Conservation (phyloP, 2,113 vertebrate species). For the Anser brachyrhynchus region DNA sequence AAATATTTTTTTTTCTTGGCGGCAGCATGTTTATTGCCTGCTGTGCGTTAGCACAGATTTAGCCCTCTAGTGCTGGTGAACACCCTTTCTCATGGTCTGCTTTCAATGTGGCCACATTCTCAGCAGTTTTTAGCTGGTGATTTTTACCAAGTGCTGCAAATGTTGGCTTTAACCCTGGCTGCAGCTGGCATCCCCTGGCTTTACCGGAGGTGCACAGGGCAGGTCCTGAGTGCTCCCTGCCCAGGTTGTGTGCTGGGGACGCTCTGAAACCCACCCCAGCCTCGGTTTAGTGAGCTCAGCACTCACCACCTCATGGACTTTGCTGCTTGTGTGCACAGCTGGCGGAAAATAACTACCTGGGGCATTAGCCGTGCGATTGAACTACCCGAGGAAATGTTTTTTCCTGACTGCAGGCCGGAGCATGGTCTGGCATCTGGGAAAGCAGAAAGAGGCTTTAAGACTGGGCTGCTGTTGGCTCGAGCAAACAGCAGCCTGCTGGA, state of each 20-base stretch:
- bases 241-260: fast-evolving
- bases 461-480: neutral
- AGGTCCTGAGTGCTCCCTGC: too few species aligned
- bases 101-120: neutral
- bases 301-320: neutral
- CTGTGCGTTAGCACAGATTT: neutral
- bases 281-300: neutral
- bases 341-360: neutral
- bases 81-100: neutral
- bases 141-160: neutral
- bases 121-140: fast-evolving
- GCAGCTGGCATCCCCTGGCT: neutral
- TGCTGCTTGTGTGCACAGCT: neutral
- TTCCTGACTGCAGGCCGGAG: neutral
- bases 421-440: neutral
- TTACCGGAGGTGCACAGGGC: neutral
- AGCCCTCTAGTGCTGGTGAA: neutral
- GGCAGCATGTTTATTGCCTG: neutral
- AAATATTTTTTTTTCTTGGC: neutral
- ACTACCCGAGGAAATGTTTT: conserved; percentile 21
- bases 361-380: too few species aligned
- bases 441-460: neutral
- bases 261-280: fast-evolving
- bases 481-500: neutral
- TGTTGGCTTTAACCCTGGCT: neutral